phyloP scores from a whole-genome alignment of 2,113 vertebrate species.

The Columba janthina region DNA sequence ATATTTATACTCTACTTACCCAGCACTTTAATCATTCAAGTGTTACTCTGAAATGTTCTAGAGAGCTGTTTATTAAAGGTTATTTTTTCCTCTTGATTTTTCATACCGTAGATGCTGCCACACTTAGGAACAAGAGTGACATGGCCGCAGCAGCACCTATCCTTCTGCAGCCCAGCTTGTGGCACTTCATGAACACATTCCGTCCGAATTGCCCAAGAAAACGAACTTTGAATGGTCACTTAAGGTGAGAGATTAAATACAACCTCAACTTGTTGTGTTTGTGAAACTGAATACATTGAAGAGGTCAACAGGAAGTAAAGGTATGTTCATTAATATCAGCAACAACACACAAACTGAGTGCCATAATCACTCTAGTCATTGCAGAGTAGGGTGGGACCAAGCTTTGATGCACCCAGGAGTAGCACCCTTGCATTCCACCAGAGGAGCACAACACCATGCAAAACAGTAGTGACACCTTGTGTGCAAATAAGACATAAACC shows the following conservation, averaged over 20 bases:
- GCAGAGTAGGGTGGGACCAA: not conserved
- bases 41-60: not conserved
- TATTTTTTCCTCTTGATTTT: not conserved
- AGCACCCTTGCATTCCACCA: not conserved
- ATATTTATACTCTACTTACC: not conserved
- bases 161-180: not conserved
- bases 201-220: not conserved
- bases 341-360: not conserved
- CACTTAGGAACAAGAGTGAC: not conserved
- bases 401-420: not conserved
- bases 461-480: not conserved
- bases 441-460: not conserved
- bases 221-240: not conserved
- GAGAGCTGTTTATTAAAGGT: not conserved
- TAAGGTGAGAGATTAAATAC: not conserved
- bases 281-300: not conserved
- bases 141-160: rapidly evolving
- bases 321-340: not conserved
- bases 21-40: not conserved
- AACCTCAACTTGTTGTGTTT: not conserved
- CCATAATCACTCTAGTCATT: no score
- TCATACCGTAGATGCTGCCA: not conserved
- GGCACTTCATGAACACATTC: not conserved
- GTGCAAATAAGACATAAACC: not conserved
- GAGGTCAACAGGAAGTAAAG: not conserved